A percentile compares a stretch with the other conserved stretches of the same genome.
These are phyloP conservation scores for Hylomyscus alleni DNA, from an alignment of 2,797 vertebrate genomes.

Conservation along the genomic window DNA sequence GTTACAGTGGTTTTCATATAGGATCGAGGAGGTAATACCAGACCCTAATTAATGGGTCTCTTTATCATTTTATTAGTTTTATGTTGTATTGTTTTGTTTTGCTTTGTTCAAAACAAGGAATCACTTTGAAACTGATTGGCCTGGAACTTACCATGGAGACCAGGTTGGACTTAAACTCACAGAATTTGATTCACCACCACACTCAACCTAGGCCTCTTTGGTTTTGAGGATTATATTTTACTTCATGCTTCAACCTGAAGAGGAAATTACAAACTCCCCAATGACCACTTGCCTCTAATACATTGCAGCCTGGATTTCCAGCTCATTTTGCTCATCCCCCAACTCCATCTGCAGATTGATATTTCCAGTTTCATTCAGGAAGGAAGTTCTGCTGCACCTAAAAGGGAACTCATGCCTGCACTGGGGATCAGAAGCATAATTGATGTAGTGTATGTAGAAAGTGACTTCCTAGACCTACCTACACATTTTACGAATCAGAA, in stretches of 20 bases:
- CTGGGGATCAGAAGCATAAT: not conserved
- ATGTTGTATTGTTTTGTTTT: not conserved
- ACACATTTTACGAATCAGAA: not conserved
- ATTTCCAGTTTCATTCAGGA: not conserved
- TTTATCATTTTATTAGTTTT: not conserved
- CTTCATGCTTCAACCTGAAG: not conserved
- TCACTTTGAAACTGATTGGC: not conserved
- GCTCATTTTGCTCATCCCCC: not conserved
- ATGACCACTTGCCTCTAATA: not conserved
- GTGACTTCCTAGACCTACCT: not conserved
- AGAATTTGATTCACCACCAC: not conserved
- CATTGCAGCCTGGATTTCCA: no score
- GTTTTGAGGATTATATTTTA: not conserved
- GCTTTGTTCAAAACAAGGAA: not conserved
- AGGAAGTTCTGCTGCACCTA: not conserved
- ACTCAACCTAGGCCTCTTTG: not conserved
- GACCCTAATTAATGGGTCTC: not conserved
- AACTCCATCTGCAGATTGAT: not conserved
- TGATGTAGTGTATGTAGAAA: not conserved
- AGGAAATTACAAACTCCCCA: not conserved
- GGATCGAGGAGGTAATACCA: not conserved
- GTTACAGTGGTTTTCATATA: not conserved
- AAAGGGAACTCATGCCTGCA: not conserved
- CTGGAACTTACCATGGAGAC: not conserved
- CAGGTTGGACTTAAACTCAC: not conserved